Percentiles rank a stretch among this genome's conserved stretches.
Conservation (phyloP, 2,888 invertebrate species). For the Synergus itoensis region DNA sequence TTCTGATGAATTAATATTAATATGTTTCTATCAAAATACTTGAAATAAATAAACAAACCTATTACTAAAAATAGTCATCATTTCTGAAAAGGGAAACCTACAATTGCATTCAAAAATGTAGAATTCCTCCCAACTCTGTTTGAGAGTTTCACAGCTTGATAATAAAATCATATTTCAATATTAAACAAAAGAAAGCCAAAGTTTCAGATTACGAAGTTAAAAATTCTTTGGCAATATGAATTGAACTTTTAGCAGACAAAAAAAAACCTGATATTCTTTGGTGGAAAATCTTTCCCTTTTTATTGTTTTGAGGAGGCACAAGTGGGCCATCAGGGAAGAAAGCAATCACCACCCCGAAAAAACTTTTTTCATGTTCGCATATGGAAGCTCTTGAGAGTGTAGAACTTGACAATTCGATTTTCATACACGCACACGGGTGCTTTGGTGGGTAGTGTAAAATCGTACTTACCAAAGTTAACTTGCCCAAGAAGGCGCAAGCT, state of each 20-base stretch:
- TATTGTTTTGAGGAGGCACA: constrained; percentile 2
- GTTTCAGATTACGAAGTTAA: background rate
- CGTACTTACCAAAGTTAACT: constrained; percentile 58
- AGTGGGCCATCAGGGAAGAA: constrained; percentile 26
- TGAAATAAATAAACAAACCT: too few relatives aligned
- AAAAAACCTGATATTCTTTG: background rate
- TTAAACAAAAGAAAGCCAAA: background rate
- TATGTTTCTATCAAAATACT: too few relatives aligned
- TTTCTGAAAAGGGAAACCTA: background rate
- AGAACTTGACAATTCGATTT: constrained; percentile 36
- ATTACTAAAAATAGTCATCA: too few relatives aligned
- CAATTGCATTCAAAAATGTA: background rate
- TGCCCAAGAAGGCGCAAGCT: constrained; percentile 62
- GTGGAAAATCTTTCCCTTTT: background rate
- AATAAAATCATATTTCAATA: background rate
- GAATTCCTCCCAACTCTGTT: background rate
- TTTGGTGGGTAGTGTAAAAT: constrained; percentile 54
- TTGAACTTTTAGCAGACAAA: background rate
- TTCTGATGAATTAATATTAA: too few relatives aligned
- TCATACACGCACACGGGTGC: constrained; percentile 28
- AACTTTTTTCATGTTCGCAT: constrained; percentile 37
- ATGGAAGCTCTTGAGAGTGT: constrained; percentile 27
- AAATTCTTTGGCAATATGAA: background rate
- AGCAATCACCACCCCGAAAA: constrained; percentile 16
- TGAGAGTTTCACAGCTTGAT: background rate